Conservation (phyloP, 2,113 vertebrate genomes). For the Synchiropus splendidus region DNA sequence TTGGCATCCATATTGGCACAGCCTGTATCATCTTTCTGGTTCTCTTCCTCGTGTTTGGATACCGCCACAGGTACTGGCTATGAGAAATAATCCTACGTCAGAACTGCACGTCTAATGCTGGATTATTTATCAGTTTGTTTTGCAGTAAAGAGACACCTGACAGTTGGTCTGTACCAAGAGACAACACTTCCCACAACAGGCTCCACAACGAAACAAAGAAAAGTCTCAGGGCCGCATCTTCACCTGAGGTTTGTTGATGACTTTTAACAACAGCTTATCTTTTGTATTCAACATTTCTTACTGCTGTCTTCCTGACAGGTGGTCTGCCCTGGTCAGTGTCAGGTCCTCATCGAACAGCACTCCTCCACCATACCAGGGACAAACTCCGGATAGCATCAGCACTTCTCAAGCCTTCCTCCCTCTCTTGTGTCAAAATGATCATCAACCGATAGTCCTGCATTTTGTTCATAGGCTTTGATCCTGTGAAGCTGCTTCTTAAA, state of each 20-base stretch:
- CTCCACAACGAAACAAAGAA: slow-evolving; percentile 28
- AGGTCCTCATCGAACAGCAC: slow-evolving; percentile 64
- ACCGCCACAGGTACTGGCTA: slow-evolving; percentile 59
- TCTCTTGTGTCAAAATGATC: background rate
- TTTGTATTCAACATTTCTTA: slow-evolving; percentile 2
- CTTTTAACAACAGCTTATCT: background rate
- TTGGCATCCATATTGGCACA: slow-evolving; percentile 68
- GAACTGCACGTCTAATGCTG: background rate
- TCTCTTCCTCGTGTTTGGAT: slow-evolving; percentile 71
- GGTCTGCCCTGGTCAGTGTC: slow-evolving; percentile 43
- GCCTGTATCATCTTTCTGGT: slow-evolving; percentile 72
- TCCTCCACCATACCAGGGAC: slow-evolving; percentile 46
- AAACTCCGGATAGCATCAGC: slow-evolving; percentile 49
- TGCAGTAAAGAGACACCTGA: slow-evolving; percentile 60
- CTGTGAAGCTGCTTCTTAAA: slow-evolving; percentile 18
- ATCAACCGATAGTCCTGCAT: no score
- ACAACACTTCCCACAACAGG: slow-evolving; percentile 22
- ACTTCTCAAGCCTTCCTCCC: background rate
- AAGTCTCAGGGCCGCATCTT: slow-evolving; percentile 26
- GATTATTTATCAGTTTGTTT: slow-evolving; percentile 43
- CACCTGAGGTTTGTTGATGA: slow-evolving; percentile 46
- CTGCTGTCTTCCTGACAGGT: slow-evolving; percentile 24
- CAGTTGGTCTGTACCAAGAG: slow-evolving; percentile 59
- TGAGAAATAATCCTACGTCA: background rate
- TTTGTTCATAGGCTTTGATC: slow-evolving; percentile 1